These are phyloP conservation scores for Lytechinus variegatus DNA, from an alignment of 35 echinoderm and acorn worm species.

Conservation along the genomic window DNA sequence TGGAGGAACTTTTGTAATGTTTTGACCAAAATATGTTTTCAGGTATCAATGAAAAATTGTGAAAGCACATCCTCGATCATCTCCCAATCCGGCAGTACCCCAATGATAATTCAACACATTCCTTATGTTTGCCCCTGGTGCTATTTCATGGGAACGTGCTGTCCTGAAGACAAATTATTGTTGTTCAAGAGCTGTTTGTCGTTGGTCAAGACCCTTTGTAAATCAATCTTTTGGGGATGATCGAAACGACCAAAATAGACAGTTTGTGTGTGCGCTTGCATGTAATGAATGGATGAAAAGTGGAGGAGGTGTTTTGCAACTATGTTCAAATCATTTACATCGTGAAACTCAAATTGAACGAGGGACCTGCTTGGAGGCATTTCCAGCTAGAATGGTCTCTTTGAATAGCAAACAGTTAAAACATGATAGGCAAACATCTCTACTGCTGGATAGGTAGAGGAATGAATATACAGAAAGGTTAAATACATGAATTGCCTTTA, in stretches of 20 bases:
- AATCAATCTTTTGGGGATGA: background rate
- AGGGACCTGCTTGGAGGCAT: background rate
- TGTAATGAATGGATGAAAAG: background rate
- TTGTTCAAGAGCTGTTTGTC: background rate
- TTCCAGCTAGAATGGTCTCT: background rate
- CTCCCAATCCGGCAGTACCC: no score
- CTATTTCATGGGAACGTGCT: background rate
- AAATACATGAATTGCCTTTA: no score
- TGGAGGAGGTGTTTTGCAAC: background rate
- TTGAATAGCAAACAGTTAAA: background rate
- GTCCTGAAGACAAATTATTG: background rate
- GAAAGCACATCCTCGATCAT: no score
- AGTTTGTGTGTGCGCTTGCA: background rate
- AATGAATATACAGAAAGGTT: no score
- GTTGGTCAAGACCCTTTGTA: background rate
- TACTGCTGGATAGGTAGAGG: no score
- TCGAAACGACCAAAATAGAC: background rate
- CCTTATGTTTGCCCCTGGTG: background rate
- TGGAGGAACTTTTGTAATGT: no score
- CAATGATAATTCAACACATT: no score
- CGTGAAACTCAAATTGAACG: background rate
- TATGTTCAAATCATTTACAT: background rate
- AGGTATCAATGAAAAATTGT: no score
- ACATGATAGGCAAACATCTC: no score
- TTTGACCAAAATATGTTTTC: no score